These are phyloP conservation scores for Galeruca laticollis DNA, from an alignment of 2,888 invertebrate genomes.

Conservation along the genomic window DNA sequence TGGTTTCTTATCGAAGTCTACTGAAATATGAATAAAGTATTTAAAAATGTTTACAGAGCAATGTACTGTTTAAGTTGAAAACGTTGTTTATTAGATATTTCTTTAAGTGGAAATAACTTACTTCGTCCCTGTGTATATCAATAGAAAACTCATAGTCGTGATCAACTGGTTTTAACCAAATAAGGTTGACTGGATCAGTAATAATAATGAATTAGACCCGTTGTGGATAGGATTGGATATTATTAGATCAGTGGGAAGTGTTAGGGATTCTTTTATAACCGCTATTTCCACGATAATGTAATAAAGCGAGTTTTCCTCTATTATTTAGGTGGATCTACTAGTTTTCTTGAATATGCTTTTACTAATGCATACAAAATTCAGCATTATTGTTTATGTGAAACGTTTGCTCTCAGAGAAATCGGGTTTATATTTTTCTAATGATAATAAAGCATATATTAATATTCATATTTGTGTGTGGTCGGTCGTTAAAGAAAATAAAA, in stretches of 20 bases:
- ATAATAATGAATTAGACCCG: constrained; percentile 30
- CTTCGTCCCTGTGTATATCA: constrained; percentile 27
- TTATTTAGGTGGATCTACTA: background rate
- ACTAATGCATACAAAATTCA: too few species aligned
- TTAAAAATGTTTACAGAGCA: too few species aligned
- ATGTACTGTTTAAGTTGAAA: too few species aligned
- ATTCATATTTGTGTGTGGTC: too few species aligned
- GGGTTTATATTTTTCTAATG: too few species aligned
- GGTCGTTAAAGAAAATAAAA: too few species aligned
- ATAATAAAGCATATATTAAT: too few species aligned
- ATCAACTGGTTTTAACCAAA: constrained; percentile 37
- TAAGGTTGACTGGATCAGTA: constrained; percentile 33
- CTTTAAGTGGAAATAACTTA: constrained; percentile 40
- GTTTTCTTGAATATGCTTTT: too few species aligned
- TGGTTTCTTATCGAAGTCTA: too few species aligned
- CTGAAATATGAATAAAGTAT: too few species aligned
- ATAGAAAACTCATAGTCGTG: constrained; percentile 37
- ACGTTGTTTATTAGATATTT: constrained; percentile 1
- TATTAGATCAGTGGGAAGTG: constrained; percentile 33
- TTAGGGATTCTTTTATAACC: constrained; percentile 26
- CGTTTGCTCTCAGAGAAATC: too few species aligned
- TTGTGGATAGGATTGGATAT: constrained; percentile 31
- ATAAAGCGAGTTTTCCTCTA: constrained; percentile 12
- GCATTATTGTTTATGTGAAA: too few species aligned
- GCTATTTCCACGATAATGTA: constrained; percentile 25